A percentile compares a stretch with the other conserved stretches of the same genome.
Conservation (phyloP, 2,888 invertebrate species). For the Melitaea athalia region DNA sequence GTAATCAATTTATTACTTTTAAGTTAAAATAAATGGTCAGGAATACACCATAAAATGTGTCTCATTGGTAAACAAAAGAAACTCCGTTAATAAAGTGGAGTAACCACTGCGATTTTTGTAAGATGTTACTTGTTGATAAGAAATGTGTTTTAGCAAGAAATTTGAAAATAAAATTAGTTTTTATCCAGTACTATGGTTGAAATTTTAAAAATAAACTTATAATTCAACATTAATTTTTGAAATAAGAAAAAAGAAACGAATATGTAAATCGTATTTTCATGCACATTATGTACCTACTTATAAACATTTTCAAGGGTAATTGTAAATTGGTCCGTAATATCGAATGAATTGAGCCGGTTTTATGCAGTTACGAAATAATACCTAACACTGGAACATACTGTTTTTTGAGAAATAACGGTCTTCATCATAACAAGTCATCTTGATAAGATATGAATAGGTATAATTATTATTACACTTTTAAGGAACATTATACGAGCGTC, state of each 20-base stretch:
- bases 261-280: too few species aligned
- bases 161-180: too few species aligned
- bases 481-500: background rate
- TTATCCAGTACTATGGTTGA: too few species aligned
- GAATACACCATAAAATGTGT: background rate
- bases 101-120: too few species aligned
- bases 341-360: background rate
- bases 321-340: background rate
- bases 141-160: too few species aligned
- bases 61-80: too few species aligned
- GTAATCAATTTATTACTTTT: conserved; percentile 8
- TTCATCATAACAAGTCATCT: background rate
- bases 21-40: conserved; percentile 2
- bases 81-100: too few species aligned
- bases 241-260: too few species aligned
- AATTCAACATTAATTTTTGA: too few species aligned
- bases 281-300: too few species aligned
- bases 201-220: too few species aligned
- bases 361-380: background rate
- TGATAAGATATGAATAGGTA: background rate
- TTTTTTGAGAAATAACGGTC: background rate
- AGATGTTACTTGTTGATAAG: too few species aligned
- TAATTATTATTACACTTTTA: background rate
- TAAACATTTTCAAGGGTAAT: background rate
- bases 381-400: background rate